Evolutionary conservation across 2,888 invertebrate genomes (phyloP).

Genomic region (Gortyna flavago): DNA sequence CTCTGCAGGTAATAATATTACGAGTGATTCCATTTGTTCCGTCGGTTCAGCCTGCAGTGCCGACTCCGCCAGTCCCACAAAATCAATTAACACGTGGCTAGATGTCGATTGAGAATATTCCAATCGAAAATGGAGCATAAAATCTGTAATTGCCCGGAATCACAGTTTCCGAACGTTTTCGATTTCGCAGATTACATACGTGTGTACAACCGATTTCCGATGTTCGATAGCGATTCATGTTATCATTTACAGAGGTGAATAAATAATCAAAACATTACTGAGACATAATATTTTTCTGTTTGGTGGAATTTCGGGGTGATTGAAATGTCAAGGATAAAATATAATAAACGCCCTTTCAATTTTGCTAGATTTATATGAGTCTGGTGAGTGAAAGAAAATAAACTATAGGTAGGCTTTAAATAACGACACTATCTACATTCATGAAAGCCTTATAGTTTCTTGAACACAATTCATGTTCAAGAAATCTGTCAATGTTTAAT

Average conservation of each 20-base stretch:
- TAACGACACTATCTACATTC: neutral
- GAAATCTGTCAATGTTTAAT: neutral
- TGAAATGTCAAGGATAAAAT: conserved; percentile 2
- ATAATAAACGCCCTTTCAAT: neutral
- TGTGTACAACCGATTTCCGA: conserved; percentile 81
- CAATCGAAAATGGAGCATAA: conserved; percentile 71
- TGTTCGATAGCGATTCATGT: conserved; percentile 79
- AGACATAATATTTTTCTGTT: conserved; percentile 13
- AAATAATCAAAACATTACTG: conserved; percentile 40
- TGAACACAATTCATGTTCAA: neutral
- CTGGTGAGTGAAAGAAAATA: neutral
- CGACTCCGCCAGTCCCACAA: conserved; percentile 29
- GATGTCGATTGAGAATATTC: conserved; percentile 63
- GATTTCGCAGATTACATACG: conserved; percentile 80
- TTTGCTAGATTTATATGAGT: neutral
- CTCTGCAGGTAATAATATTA: conserved; percentile 22
- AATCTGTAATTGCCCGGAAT: conserved; percentile 74
- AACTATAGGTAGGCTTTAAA: neutral
- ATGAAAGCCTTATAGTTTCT: neutral
- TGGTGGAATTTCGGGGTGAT: neutral
- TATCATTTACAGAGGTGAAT: conserved; percentile 68
- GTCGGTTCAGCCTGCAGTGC: conserved; percentile 37
- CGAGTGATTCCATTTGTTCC: conserved; percentile 36
- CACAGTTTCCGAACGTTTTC: conserved; percentile 80
- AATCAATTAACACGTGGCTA: conserved; percentile 57